phyloP scores from a whole-genome alignment of 2,888 invertebrate species.

The Diarsia dahlii region DNA sequence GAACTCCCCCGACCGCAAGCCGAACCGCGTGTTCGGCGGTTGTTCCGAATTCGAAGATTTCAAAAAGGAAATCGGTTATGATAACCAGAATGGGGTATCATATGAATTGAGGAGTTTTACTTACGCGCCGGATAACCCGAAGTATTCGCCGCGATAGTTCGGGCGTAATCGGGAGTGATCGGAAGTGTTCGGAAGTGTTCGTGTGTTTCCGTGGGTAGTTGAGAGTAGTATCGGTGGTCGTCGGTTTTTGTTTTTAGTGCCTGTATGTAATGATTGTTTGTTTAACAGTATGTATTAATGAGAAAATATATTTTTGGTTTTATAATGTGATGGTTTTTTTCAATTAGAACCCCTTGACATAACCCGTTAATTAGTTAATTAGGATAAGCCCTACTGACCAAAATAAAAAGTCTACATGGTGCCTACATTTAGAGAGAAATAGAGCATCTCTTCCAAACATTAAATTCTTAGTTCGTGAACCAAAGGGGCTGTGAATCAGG shows the following conservation, averaged over 20 bases:
- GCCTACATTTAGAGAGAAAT: no score
- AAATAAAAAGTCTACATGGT: no score
- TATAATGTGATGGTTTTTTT: slow-evolving; percentile 68
- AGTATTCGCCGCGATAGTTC: slow-evolving; percentile 94
- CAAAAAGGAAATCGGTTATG: slow-evolving; percentile 77
- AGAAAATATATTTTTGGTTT: slow-evolving; percentile 89
- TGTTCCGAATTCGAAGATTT: slow-evolving; percentile 78
- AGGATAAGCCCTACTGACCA: no score
- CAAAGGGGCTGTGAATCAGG: no score
- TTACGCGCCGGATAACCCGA: slow-evolving; percentile 96
- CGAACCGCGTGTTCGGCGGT: slow-evolving; percentile 86
- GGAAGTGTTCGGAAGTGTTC: slow-evolving; percentile 38
- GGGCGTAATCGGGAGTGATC: slow-evolving; percentile 37
- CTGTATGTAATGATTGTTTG: slow-evolving; percentile 74
- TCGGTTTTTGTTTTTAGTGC: slow-evolving; percentile 69
- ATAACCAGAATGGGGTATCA: slow-evolving; percentile 90
- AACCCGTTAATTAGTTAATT: no score
- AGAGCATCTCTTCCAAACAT: no score
- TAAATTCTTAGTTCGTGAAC: no score
- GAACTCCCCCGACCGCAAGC: slow-evolving; percentile 71
- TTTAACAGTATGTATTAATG: slow-evolving; percentile 82
- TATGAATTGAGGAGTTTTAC: slow-evolving; percentile 97
- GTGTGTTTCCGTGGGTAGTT: slow-evolving; percentile 49
- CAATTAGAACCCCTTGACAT: no score
- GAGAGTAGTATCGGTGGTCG: slow-evolving; percentile 48